A percentile compares a stretch with the other conserved stretches of the same genome.
Evolutionary conservation across 2,888 invertebrate species (phyloP).

Genomic region (Galeopsomyia nigrocyanea): DNA sequence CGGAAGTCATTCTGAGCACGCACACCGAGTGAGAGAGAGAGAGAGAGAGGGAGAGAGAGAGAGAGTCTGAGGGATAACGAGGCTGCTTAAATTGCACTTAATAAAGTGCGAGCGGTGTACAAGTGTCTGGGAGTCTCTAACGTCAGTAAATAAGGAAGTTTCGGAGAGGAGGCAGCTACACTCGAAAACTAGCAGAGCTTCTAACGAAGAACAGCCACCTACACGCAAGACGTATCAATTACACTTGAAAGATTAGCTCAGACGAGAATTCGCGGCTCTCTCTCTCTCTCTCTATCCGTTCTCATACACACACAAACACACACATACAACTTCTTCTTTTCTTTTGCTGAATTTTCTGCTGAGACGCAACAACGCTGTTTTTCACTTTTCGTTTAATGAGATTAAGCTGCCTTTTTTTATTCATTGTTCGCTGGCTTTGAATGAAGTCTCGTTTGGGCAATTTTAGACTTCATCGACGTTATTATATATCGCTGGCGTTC

Average conservation of each 20-base stretch:
- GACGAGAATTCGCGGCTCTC: slow-evolving; percentile 3
- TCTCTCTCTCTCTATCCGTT: slow-evolving; percentile 18
- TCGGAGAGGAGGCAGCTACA: slow-evolving; percentile 1
- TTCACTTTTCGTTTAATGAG: too few species aligned
- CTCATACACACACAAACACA: neutral
- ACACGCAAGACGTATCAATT: slow-evolving; percentile 47
- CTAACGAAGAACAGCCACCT: slow-evolving; percentile 27
- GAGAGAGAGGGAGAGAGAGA: slow-evolving; percentile 7
- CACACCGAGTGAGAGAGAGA: slow-evolving; percentile 1
- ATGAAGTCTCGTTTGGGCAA: too few species aligned
- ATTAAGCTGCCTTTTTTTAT: too few species aligned
- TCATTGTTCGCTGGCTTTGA: too few species aligned
- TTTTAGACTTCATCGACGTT: too few species aligned
- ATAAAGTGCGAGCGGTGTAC: slow-evolving; percentile 26
- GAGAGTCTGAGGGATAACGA: neutral
- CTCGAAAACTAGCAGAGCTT: slow-evolving; percentile 34
- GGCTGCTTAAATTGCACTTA: slow-evolving; percentile 31
- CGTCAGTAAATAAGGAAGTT: slow-evolving; percentile 44
- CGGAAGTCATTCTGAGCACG: too few species aligned
- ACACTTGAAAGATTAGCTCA: slow-evolving; percentile 47
- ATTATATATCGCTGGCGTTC: too few species aligned
- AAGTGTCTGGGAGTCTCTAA: slow-evolving; percentile 9
- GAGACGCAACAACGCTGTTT: slow-evolving; percentile 21
- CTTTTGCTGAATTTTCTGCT: slow-evolving; percentile 28
- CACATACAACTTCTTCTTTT: slow-evolving; percentile 7